Conservation (phyloP, 1,140 invertebrate species). For the Marisa cornuarietis region DNA sequence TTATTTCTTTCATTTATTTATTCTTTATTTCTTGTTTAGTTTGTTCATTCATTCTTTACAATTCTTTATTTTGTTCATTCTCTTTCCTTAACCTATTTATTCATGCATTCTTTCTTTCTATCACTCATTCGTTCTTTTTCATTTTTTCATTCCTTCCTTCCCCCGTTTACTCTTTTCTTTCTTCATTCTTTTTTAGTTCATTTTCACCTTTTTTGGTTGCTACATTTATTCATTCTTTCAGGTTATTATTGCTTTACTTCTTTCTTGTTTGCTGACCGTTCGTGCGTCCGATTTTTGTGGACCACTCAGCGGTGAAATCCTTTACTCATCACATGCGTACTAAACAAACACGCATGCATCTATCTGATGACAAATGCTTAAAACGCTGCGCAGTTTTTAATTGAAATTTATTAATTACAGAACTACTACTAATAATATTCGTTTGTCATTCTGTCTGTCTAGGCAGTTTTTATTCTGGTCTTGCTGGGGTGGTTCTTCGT, state of each 20-base stretch:
- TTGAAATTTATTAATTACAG: neutral
- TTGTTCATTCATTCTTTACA: neutral
- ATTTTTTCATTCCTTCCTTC: too few species aligned
- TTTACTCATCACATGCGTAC: neutral
- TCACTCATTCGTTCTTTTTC: too few species aligned
- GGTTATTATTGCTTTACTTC: neutral
- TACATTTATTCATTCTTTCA: neutral
- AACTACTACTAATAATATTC: neutral
- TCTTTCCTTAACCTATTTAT: neutral
- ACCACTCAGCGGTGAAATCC: too few species aligned
- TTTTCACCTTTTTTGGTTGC: neutral
- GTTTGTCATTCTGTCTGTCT: slow-evolving; percentile 4
- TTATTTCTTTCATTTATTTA: neutral
- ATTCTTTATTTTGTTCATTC: neutral
- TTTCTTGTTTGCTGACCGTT: neutral
- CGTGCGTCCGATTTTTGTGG: neutral
- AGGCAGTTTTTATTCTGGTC: slow-evolving; percentile 48
- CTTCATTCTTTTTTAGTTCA: neutral
- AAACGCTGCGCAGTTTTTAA: too few species aligned
- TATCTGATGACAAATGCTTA: neutral
- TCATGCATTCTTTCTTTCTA: neutral
- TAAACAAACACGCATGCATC: neutral
- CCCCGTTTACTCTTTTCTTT: too few species aligned
- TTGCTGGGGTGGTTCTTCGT: slow-evolving; percentile 50
- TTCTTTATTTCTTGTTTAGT: neutral